phyloP scores from a whole-genome alignment of 2,113 vertebrate genomes.

The Pachypanchax playfairii region DNA sequence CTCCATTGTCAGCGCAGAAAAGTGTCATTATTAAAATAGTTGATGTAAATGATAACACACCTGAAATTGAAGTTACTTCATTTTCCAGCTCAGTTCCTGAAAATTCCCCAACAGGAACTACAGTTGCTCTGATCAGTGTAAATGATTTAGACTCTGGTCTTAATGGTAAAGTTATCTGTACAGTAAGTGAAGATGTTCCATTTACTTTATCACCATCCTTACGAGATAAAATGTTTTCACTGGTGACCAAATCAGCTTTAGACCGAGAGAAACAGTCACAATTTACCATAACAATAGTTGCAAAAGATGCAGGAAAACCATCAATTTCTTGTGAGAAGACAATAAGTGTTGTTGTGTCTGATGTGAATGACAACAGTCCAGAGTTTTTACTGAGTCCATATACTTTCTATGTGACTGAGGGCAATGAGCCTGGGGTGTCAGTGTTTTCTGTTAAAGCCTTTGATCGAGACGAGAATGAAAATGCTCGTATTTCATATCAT shows the following conservation, averaged over 20 bases:
- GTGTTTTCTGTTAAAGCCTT: constrained; percentile 51
- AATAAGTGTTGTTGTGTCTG: constrained; percentile 46
- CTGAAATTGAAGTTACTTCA: constrained; percentile 85
- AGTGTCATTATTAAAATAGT: constrained; percentile 50
- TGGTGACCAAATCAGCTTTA: constrained; percentile 46
- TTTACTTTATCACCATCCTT: constrained; percentile 61
- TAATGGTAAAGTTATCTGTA: constrained; percentile 63
- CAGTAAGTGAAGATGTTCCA: constrained; percentile 36
- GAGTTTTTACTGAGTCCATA: constrained; percentile 51
- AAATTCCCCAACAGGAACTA: constrained; percentile 54
- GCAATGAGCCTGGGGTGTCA: constrained; percentile 10
- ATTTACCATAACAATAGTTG: constrained; percentile 52
- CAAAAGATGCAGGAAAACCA: constrained; percentile 55
- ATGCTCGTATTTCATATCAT: constrained; percentile 51
- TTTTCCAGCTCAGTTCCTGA: constrained; percentile 81
- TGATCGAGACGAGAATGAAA: constrained; percentile 45
- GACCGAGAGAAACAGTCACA: constrained; percentile 68
- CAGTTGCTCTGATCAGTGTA: constrained; percentile 57
- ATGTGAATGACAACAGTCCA: constrained; percentile 71
- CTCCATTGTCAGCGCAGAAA: constrained; percentile 37
- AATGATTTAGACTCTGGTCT: constrained; percentile 59
- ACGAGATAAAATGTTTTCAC: constrained; percentile 63
- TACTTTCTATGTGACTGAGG: constrained; percentile 31
- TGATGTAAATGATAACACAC: constrained; percentile 78
- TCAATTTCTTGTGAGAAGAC: constrained; percentile 38